Evolutionary conservation across 2,797 vertebrate genomes (phyloP), one percentile per base, ranked within the genome.

Genomic region (Malurus splendens): DNA sequence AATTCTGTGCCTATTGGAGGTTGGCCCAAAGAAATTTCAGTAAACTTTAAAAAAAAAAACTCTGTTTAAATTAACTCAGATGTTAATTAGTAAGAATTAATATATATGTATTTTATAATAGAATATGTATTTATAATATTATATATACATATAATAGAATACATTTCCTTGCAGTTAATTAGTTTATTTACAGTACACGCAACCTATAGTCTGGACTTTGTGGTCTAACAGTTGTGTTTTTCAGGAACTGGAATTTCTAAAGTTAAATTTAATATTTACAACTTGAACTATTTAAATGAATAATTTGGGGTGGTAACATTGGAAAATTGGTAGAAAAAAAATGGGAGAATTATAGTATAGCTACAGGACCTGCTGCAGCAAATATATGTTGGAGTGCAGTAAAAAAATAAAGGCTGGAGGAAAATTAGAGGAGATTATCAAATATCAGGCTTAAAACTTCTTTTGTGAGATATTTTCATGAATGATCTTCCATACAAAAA

Each of bases 1-100:
- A 56, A 47, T 85, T 72, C 36, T 68, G 23, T 51, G 68, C 33
- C 4, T 62, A 68, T 85, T 77, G 85, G 16, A 77, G 52, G 55
- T 24, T 79, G 19, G 27, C 18, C 38, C 24, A 30, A 76, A 59
- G 82, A 87, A 60, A 77, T 86, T 41, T 67, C 42, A 67, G 0
- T 81, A 90, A 88, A 25, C 47, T 87, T 20, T 93, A n/a, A n/a
- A n/a, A n/a, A n/a, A n/a, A n/a, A 82, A 82, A 73, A 48, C 65
- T 73, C 33, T 71, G 45, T 70, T 83, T 91, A 24, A 41, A 73
- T 74, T 86, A 64, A 92, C 50, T 92, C 20, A 47, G 55, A 60
- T 73, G 54, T 62, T 86, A 91, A 87, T 89, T 77, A 50, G n/a
- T 85, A 90, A 89, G 61, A 84, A 56, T 83, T 78, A 62, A 2